Base-by-base conservation (phyloP, 2,888 invertebrate genomes). In the Lamellibrachia satsuma region DNA sequence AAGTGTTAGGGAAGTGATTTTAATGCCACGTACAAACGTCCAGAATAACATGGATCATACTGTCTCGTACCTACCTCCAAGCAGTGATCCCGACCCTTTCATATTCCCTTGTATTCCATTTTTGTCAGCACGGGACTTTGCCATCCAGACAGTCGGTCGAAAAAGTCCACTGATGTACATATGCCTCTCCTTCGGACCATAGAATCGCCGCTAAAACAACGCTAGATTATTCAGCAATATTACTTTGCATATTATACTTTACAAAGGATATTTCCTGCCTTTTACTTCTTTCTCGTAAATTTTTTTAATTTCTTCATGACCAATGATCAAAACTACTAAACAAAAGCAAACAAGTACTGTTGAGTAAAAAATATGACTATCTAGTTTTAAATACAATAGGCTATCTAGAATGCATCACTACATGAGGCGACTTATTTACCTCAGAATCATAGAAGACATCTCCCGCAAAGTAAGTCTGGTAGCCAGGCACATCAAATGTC, bases 131-230 rank as follows among this genome's bases (percentile, higher is more conserved):
- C 96, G 94, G 90, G 94, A 94, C 0, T 95, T 94, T 94, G 96
- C 96, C 52, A 94, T 93, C 94, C 96, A 96, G 7, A 96, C 96
- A 92, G 95, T 95, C 51, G 95, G 93, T 57, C 96, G 95, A 75
- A 97, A 94, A 90, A 97, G 95, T 6, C 96, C 97, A 93, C 96
- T 95, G 94, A 96, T 94, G 55, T 96, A 93, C 93, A 96, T 95
- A 95, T 96, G 96, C 90, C 97, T 95, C 94, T 97, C 96, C 92
- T 96, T 95, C 3, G 97, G 97, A 11, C 97, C 97, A 95, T 96
- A 97, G 95, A 97, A 97, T 22, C 94, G 94, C 90, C 96, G 95
- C 96, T 96, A 94, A 11, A 91, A 91, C 11, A 75, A 11, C 11
- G n/a, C 0, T 22, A 2, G 3, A 15, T 75, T 75, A 39, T 39